Conservation (phyloP, 2,797 vertebrate species). For the Ctenopoma multispine region DNA sequence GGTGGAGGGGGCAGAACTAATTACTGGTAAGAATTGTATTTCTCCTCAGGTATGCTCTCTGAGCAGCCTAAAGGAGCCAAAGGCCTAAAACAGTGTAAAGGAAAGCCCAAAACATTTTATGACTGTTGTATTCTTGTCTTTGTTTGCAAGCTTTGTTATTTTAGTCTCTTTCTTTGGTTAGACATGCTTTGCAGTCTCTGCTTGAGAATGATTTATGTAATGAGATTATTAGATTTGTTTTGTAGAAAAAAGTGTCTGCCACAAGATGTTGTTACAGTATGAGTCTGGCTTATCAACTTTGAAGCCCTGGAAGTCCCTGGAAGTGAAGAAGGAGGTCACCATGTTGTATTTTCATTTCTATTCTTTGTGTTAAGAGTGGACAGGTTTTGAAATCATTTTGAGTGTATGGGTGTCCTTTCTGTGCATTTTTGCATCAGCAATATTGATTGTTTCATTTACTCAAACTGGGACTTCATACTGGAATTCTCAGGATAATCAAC, state of each 20-base stretch:
- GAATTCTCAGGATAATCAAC: constrained; percentile 81
- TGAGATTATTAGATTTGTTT: constrained; percentile 56
- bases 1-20: constrained; percentile 32
- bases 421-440: constrained; percentile 60
- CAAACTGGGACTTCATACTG: constrained; percentile 70
- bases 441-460: constrained; percentile 72
- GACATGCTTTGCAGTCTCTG: constrained; percentile 61
- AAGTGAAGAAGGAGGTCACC: constrained; percentile 33
- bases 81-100: constrained; percentile 55
- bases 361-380: constrained; percentile 44
- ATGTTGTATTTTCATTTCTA: constrained; percentile 41
- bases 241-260: constrained; percentile 51
- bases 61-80: constrained; percentile 62
- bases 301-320: constrained; percentile 26
- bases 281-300: constrained; percentile 39
- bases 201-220: constrained; percentile 61
- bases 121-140: constrained; percentile 49
- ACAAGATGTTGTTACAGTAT: constrained; percentile 61
- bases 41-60: constrained; percentile 50
- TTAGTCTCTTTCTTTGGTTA: constrained; percentile 58
- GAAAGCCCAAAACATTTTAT: constrained; percentile 56
- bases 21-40: constrained; percentile 60
- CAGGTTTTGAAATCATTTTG: constrained; percentile 51
- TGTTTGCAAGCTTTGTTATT: constrained; percentile 59
- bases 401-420: constrained; percentile 52